Evolutionary conservation across 1,140 invertebrate genomes (phyloP), one percentile per base, ranked within the genome.

Genomic region (Ceratosolen solmsi): DNA sequence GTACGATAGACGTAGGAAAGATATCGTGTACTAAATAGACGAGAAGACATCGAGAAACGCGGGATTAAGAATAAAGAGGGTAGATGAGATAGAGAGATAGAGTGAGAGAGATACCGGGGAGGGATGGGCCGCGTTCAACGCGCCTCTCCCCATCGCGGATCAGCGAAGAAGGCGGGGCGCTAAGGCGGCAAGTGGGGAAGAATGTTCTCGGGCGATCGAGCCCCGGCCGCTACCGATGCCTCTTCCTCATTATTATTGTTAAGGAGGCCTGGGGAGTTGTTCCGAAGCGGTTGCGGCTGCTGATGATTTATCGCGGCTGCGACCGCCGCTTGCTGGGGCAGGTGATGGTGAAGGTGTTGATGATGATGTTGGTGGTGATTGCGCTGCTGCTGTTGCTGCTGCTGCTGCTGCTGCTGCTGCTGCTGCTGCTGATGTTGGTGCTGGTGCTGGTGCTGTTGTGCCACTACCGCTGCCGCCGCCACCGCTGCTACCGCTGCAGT

Each of bases 111-210:
- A 25, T 8, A 9, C 17, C 0, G 20, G 7, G 73, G 7, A 33
- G 38, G 36, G 83, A 25, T 38, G 22, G 54, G 30, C 30, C 81
- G 71, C 79, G 83, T 72, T 87, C 83, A 86, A 86, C 87, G 78
- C 82, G 84, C 82, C 65, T 83, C 80, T 80, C 80, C 82, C 81
- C 70, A 82, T 33, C 73, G 51, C 1, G 82, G 72, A 58, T 82
- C 56, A 49, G 70, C 58, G 74, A 83, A 38, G 78, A 68, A 82
- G 84, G 74, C 80, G 80, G 77, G 83, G 83, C 85, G 91, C 89
- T 91, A 92, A 90, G 90, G 90, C 30, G 91, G 90, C 72, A 92
- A 86, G 79, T 90, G 88, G 33, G 91, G 87, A 75, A 90, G 84
- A 84, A 90, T 86, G 77, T 89, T 91, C 75, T 92, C 90, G 20